Evolutionary conservation across 92 coral and sea anemone species (phyloP), one percentile per base, ranked within the genome.

Genomic region (Diadumene lineata): DNA sequence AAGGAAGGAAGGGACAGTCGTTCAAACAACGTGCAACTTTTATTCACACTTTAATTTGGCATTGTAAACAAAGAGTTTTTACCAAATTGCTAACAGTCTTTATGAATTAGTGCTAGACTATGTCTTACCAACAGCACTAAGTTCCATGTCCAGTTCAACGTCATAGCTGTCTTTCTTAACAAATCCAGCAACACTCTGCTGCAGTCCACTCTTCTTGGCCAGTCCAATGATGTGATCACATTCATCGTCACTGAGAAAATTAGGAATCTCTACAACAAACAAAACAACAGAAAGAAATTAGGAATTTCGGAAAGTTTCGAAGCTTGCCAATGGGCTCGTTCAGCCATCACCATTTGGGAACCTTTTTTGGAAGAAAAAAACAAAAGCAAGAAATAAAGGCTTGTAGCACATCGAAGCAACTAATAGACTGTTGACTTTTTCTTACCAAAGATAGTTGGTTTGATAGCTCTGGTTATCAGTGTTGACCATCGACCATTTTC

Each of bases 381-480:
- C 23, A 55, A n/a, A 55, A 55, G 61, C 6, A n/a, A n/a, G n/a
- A n/a, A n/a, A n/a, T n/a, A n/a, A n/a, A n/a, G n/a, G n/a, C n/a
- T n/a, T n/a, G n/a, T n/a, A n/a, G n/a, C n/a, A n/a, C n/a, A n/a
- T n/a, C n/a, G n/a, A n/a, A n/a, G n/a, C n/a, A 22, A 25, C 31
- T 4, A 28, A 1, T 62, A 3, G 4, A 62, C 15, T 28, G 1
- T 8, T 19, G 31, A 8, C 7, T 1, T 9, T 33, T 29, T n/a
- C 98, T 86, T 81, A 92, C 98, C 98, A 70, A 94, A 92, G 21
- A 94, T 70, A 7, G 88, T 65, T 10, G 98, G 98, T 55, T 82
- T 89, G 82, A 84, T 66, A 31, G 98, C 98, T 60, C 89, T 85
- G 43, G 98, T 94, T 68, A 85, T 86, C 87, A 89, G 74, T 7